Base-by-base conservation (phyloP, 2,888 invertebrate genomes). In the Hypolimnas misippus region DNA sequence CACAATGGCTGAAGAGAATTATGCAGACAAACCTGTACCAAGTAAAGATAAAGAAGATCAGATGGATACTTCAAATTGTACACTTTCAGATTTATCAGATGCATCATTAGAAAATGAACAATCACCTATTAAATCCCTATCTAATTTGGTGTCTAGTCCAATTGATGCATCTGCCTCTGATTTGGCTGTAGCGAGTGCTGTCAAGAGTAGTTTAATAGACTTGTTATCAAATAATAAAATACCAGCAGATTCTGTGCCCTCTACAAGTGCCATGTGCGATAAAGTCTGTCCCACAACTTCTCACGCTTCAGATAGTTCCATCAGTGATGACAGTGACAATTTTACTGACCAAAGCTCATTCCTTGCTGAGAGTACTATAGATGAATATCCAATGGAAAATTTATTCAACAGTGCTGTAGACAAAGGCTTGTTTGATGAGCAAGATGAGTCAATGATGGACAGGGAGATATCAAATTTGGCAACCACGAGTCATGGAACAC, bases 111-210 rank as follows among this genome's bases (percentile, higher is more conserved):
- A 87, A 72, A 86, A 77, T 81, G 89, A 88, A 70, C 93, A 93
- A 74, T 94, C 94, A 54, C 93, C 94, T 54, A 94, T 94, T 25
- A 94, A 94, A 78, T 94, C 94, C 60, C 82, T 94, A 65, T 94
- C 94, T 55, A 94, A 94, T 81, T 86, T 94, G 75, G 94, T 94
- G 63, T 94, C 94, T 73, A 93, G 89, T 87, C 94, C 90, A 42
- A 83, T 91, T 72, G 86, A 89, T 70, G 71, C 82, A 51, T 75
- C 58, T 33, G 16, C 79, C 61, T 72, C 83, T 52, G 82, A 87
- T 67, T 78, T 79, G 29, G 57, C 79, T 35, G 77, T 87, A 68
- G 81, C 84, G 44, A 86, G 84, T 70, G 77, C 86, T 66, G 87
- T 89, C 25, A 90, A 89, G 79, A 89, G 78, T 78, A 89, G 87